phyloP scores from a whole-genome alignment of 2,888 invertebrate species.

The Rotaria sp. region DNA sequence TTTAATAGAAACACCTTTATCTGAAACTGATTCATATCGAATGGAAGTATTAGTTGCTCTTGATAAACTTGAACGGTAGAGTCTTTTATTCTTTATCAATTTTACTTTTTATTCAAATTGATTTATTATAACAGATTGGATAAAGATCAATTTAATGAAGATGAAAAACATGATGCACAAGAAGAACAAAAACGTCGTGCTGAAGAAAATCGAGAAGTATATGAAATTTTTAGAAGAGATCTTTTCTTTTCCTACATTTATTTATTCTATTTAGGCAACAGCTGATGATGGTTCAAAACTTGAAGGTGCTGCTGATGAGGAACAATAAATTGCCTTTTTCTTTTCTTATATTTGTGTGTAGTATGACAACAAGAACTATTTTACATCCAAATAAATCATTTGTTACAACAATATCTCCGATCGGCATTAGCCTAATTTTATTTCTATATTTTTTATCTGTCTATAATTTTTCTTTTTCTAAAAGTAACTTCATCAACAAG shows the following conservation, averaged over 20 bases:
- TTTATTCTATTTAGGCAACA: background rate
- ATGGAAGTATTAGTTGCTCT: slow-evolving; percentile 52
- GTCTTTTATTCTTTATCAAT: background rate
- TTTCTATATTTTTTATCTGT: no score
- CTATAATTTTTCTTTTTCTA: no score
- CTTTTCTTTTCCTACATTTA: background rate
- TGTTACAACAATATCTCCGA: background rate
- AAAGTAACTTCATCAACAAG: no score
- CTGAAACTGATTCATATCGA: slow-evolving; percentile 54
- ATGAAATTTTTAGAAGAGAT: no score
- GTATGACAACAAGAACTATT: background rate
- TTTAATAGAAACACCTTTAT: slow-evolving; percentile 50
- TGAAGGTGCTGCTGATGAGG: background rate
- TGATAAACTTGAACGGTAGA: slow-evolving; percentile 48
- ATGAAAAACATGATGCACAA: slow-evolving; percentile 52
- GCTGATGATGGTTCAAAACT: background rate
- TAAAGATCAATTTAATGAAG: slow-evolving; percentile 53
- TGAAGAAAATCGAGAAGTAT: background rate
- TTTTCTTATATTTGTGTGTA: background rate
- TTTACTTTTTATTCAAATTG: background rate
- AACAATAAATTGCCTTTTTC: background rate
- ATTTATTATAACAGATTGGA: slow-evolving; percentile 44
- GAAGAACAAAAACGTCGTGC: slow-evolving; percentile 42
- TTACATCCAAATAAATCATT: background rate
- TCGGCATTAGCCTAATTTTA: no score